Evolutionary conservation across 2,888 invertebrate genomes (phyloP), one percentile per base, ranked within the genome.

Genomic region (Hyposoter didymator): DNA sequence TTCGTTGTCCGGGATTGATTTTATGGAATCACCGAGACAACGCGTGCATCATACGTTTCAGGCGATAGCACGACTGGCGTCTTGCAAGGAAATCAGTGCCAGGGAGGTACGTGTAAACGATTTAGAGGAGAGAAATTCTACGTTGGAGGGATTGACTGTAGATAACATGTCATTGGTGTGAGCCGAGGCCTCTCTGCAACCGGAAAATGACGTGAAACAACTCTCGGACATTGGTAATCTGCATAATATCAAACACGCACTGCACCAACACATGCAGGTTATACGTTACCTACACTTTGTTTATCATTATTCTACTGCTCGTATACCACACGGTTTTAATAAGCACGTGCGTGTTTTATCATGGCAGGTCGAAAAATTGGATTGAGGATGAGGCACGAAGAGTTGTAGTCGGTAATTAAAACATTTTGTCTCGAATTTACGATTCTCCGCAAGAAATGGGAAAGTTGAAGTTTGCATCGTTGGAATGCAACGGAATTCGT

Each of bases 191-290:
- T 45, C 66, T 49, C 45, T 14, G 69, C 64, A 43, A 73, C 47
- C 66, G 55, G 72, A 64, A 69, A 64, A 52, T 43, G 67, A 78
- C 78, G 70, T 74, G 69, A 78, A 78, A 70, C 74, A 82, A 74
- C 78, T 84, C 78, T 74, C 64, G 67, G 78, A 82, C 73, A 74
- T 62, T 74, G 73, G 78, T 78, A 74, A 84, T 82, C 78, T 74
- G 55, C 84, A 78, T 84, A 73, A 78, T 81, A 73, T 74, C 78
- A 78, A 66, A 76, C 47, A 69, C 70, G 70, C 69, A 74, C 52
- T 52, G 62, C 66, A 69, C 59, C 66, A 76, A 67, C 66, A 19
- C 67, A 64, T 49, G n/a, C 43, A 35, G 32, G 12, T 14, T 55
- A 35, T 39, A 43, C 45, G 19, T 78, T 62, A n/a, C 8, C 62